Conservation (phyloP, 2,113 vertebrate genomes). For the Cinclus cinclus region DNA sequence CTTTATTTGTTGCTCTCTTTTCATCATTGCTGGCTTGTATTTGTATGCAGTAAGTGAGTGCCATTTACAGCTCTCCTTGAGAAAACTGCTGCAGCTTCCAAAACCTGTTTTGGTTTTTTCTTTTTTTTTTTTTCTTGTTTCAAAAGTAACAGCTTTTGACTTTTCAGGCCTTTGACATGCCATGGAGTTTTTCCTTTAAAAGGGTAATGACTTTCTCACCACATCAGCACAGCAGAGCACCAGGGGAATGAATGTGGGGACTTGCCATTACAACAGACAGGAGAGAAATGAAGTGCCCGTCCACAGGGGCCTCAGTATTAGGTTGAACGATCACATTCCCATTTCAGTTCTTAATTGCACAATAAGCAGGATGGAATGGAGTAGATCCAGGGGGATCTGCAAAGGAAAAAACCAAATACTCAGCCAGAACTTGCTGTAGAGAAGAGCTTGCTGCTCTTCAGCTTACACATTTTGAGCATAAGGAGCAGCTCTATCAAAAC, state of each 20-base stretch:
- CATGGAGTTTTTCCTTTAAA: background rate
- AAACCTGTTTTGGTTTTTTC: background rate
- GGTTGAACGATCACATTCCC: background rate
- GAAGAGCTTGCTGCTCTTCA: background rate
- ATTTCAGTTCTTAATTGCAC: constrained; percentile 34
- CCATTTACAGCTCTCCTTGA: constrained; percentile 45
- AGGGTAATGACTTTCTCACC: constrained; percentile 10
- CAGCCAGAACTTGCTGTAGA: background rate
- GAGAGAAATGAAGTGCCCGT: background rate
- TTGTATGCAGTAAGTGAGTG: background rate
- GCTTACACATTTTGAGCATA: background rate
- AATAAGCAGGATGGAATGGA: background rate
- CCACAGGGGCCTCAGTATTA: background rate
- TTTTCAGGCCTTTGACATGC: background rate
- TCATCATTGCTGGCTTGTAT: background rate
- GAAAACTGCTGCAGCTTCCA: constrained; percentile 6
- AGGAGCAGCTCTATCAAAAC: background rate
- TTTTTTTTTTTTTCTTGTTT: background rate
- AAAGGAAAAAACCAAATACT: background rate
- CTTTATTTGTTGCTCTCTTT: constrained; percentile 42
- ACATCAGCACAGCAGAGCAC: background rate
- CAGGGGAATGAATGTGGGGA: background rate
- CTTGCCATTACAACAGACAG: background rate
- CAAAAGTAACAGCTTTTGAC: background rate
- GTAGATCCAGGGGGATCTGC: constrained; percentile 3